Evolutionary conservation across 1,140 invertebrate species (phyloP).

Genomic region (Nephotettix cincticeps): DNA sequence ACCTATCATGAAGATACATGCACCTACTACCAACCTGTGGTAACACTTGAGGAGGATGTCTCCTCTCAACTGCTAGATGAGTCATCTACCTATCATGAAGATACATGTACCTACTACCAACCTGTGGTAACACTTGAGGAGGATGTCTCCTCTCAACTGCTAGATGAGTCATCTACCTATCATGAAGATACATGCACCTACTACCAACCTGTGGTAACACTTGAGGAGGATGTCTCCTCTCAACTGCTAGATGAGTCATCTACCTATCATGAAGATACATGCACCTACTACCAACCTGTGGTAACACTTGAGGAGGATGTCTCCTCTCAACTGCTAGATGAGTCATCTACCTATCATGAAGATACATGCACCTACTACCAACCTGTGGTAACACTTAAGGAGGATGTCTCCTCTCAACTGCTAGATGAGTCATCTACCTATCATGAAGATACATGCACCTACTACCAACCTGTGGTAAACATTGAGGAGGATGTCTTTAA

Average conservation of each 20-base stretch:
- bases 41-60: constrained; percentile 92
- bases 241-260: no score
- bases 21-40: no score
- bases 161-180: no score
- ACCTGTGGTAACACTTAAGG: constrained; percentile 85
- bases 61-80: constrained; percentile 76
- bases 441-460: no score
- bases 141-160: constrained; percentile 81
- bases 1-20: no score
- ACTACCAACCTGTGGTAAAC: constrained; percentile 84
- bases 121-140: constrained; percentile 87
- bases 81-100: no score
- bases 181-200: no score
- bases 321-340: constrained; percentile 79
- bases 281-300: constrained; percentile 58
- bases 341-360: no score
- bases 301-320: constrained; percentile 89
- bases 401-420: constrained; percentile 83
- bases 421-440: no score
- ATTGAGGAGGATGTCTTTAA: constrained; percentile 86
- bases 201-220: constrained; percentile 82
- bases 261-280: no score
- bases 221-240: constrained; percentile 89
- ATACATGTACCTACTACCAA: no score
- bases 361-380: no score